phyloP scores from a whole-genome alignment of 2,888 invertebrate species.

The Dasypogon diadema region DNA sequence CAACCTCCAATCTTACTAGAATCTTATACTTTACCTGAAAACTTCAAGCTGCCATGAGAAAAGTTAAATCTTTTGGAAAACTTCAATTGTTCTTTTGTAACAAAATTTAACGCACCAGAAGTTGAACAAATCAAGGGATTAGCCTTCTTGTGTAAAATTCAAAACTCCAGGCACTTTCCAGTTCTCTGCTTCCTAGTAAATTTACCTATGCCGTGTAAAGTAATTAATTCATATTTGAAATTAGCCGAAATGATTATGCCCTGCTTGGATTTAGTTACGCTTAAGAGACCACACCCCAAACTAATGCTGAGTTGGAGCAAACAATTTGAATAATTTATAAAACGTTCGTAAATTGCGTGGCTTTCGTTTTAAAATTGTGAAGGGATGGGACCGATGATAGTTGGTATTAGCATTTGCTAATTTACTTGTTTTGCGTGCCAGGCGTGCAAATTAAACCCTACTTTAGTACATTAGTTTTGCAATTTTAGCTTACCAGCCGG shows the following conservation, averaged over 20 bases:
- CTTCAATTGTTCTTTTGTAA: not conserved
- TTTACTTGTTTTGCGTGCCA: too few species aligned
- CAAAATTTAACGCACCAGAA: not conserved
- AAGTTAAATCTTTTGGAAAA: not conserved
- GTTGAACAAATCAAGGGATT: not conserved
- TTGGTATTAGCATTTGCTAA: too few species aligned
- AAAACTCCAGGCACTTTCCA: not conserved
- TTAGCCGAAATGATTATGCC: not conserved
- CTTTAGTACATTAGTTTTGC: too few species aligned
- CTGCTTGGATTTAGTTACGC: not conserved
- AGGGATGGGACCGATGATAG: too few species aligned
- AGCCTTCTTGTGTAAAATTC: not conserved
- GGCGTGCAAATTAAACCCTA: not conserved
- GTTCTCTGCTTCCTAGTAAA: too few species aligned
- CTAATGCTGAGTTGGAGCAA: not conserved
- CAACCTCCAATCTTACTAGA: too few species aligned
- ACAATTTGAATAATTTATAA: not conserved
- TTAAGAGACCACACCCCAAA: not conserved
- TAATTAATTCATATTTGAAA: conserved; percentile 9
- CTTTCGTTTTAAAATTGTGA: not conserved
- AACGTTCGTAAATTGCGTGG: not conserved
- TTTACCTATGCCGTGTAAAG: not conserved
- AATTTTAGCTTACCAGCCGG: not conserved
- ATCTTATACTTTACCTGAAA: too few species aligned
- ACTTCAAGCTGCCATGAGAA: too few species aligned